phyloP scores from a whole-genome alignment of 2,888 invertebrate species.

The Epirrhoe alternata region DNA sequence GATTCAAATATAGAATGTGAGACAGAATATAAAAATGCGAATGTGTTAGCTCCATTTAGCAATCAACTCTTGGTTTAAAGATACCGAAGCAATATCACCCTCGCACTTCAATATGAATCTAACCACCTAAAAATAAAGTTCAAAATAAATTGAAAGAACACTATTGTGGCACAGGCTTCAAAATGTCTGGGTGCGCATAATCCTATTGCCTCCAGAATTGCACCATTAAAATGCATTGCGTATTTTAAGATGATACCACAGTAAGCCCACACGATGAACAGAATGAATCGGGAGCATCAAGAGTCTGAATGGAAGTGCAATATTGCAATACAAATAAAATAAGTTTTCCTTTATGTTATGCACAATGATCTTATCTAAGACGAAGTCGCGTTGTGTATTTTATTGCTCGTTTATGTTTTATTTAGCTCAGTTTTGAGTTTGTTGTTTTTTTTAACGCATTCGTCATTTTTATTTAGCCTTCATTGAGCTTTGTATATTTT shows the following conservation, averaged over 20 bases:
- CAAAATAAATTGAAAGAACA: neutral
- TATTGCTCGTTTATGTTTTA: neutral
- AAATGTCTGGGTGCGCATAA: constrained; percentile 57
- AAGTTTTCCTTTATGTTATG: constrained; percentile 8
- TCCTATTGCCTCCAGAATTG: constrained; percentile 67
- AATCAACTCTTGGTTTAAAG: neutral
- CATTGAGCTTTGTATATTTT: no score
- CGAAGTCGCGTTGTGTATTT: neutral
- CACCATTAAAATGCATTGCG: constrained; percentile 68
- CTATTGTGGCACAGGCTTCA: constrained; percentile 3
- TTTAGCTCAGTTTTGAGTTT: neutral
- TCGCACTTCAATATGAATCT: neutral
- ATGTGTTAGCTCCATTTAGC: neutral
- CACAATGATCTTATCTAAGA: constrained; percentile 27
- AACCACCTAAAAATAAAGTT: neutral
- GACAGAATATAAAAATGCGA: neutral
- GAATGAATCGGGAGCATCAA: constrained; percentile 36
- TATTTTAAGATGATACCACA: constrained; percentile 49
- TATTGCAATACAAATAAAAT: constrained; percentile 22
- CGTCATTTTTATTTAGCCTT: no score
- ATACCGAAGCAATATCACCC: neutral
- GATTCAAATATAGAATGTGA: no score
- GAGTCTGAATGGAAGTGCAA: constrained; percentile 22
- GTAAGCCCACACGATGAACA: constrained; percentile 37
- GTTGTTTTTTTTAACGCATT: neutral